A percentile compares a stretch with the other conserved stretches of the same genome.
Conservation (phyloP, 2,888 invertebrate genomes). For the Eupeodes luniger region DNA sequence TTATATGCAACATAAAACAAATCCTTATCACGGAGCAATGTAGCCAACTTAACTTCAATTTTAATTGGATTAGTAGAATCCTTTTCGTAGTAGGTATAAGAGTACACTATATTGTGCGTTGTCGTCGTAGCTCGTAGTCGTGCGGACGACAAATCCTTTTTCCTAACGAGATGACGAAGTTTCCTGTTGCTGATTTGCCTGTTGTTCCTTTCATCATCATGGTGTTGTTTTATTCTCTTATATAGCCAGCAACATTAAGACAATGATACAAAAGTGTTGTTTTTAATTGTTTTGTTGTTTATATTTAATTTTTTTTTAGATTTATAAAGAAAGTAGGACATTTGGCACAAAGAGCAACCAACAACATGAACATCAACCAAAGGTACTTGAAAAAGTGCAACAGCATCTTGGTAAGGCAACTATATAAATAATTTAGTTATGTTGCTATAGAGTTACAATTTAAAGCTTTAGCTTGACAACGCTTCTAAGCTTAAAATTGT, state of each 20-base stretch:
- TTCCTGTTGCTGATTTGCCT: conserved; percentile 26
- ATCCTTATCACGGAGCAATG: conserved; percentile 58
- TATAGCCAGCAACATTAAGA: background rate
- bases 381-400: conserved; percentile 8
- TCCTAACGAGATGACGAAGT: conserved; percentile 39
- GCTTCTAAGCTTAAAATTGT: conserved; percentile 4
- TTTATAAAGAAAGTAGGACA: background rate
- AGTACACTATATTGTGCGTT: background rate
- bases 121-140: background rate
- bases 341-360: conserved; percentile 13
- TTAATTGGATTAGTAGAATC: conserved; percentile 73
- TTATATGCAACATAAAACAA: conserved; percentile 57
- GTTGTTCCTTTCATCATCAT: background rate
- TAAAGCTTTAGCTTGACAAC: background rate
- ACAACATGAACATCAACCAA: conserved; percentile 5
- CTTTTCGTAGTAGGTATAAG: conserved; percentile 25
- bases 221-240: conserved; percentile 34
- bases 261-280: conserved; percentile 49
- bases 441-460: background rate
- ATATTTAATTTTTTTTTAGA: background rate
- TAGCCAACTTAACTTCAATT: conserved; percentile 72
- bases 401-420: conserved; percentile 3
- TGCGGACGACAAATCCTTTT: conserved; percentile 29
- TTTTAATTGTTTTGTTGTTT: conserved; percentile 58
- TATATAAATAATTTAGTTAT: background rate